Conservation (phyloP, 2,888 invertebrate genomes). For the Anarsia innoxiella region DNA sequence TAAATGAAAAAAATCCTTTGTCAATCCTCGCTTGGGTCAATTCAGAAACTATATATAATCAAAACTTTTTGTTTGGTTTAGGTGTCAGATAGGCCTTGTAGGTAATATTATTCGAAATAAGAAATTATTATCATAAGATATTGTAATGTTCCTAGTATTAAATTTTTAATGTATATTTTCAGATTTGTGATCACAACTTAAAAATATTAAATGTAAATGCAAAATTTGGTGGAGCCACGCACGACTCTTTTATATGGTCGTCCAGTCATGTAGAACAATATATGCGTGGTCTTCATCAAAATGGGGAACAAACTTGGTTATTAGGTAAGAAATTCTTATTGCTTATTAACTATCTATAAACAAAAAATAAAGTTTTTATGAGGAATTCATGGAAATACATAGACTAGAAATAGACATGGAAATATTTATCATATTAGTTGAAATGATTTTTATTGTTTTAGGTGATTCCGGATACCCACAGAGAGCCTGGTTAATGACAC, state of each 20-base stretch:
- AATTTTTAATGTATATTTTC: conserved; percentile 5
- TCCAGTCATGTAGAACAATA: neutral
- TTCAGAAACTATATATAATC: too few species aligned
- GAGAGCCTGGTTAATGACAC: conserved; percentile 13
- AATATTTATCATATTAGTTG: neutral
- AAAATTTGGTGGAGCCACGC: conserved; percentile 19
- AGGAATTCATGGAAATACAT: too few species aligned
- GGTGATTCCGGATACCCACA: conserved; percentile 13
- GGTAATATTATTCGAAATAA: too few species aligned
- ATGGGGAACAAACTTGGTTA: neutral
- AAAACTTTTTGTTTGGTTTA: too few species aligned
- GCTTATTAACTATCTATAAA: too few species aligned
- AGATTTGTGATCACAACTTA: conserved; percentile 17
- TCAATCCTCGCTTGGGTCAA: too few species aligned
- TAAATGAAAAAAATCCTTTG: neutral
- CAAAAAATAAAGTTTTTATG: too few species aligned
- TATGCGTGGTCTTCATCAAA: neutral
- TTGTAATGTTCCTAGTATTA: neutral
- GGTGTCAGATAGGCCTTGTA: too few species aligned
- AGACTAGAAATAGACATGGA: neutral
- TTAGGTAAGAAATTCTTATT: too few species aligned
- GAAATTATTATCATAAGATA: neutral
- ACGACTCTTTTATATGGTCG: conserved; percentile 9
- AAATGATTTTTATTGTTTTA: conserved; percentile 12
- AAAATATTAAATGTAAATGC: conserved; percentile 16